Conservation (phyloP, 2,113 vertebrate species). For the Cichladusa arquata region DNA sequence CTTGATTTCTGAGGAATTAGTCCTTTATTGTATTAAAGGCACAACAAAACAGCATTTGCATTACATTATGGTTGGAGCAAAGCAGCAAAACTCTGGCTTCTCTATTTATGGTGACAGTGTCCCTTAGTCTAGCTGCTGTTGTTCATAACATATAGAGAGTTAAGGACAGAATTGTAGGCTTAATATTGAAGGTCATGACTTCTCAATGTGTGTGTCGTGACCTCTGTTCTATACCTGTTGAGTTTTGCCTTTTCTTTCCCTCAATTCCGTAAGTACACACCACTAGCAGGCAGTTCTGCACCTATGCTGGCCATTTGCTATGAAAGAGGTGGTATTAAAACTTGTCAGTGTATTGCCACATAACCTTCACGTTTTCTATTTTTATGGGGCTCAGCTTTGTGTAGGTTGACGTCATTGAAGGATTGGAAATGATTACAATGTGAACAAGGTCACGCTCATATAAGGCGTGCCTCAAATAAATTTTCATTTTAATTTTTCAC, state of each 20-base stretch:
- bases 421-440: conserved; percentile 16
- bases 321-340: conserved; percentile 25
- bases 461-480: background rate
- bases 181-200: conserved; percentile 48
- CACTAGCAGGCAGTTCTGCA: background rate
- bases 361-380: background rate
- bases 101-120: background rate
- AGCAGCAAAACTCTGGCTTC: conserved; percentile 10
- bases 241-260: background rate
- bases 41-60: background rate
- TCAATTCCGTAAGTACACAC: background rate
- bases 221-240: background rate
- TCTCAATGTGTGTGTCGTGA: background rate
- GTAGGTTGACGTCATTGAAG: background rate
- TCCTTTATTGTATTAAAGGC: conserved; percentile 33
- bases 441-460: background rate
- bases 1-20: conserved; percentile 56
- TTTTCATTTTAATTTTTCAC: conserved; percentile 31
- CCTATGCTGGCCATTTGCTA: background rate
- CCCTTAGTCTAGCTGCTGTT: background rate
- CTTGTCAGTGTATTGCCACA: conserved; percentile 37
- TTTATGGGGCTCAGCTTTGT: conserved; percentile 26
- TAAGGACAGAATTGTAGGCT: conserved; percentile 52
- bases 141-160: background rate
- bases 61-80: background rate